Evolutionary conservation across 2,797 vertebrate species (phyloP).

Genomic region (Thripadectes ignobilis): DNA sequence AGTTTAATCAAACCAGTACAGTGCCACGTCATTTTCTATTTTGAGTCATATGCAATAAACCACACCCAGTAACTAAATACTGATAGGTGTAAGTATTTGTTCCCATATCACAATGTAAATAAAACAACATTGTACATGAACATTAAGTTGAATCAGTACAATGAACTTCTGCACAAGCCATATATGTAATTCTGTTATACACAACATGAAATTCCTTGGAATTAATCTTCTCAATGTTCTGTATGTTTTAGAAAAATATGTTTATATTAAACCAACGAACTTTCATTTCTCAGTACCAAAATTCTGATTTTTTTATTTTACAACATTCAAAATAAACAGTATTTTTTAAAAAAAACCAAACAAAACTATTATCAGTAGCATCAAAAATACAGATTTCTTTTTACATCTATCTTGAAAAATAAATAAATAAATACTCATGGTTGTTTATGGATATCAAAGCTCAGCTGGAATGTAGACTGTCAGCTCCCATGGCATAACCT

Average conservation of each 20-base stretch:
- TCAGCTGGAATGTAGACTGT: neutral
- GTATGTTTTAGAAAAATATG: neutral
- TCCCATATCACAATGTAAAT: neutral
- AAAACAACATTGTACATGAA: neutral
- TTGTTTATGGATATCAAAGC: neutral
- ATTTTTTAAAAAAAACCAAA: neutral
- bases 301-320: neutral
- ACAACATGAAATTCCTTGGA: neutral
- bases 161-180: accelerated
- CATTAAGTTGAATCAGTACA: neutral
- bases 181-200: neutral
- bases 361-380: neutral
- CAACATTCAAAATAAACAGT: neutral
- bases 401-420: neutral
- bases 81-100: neutral
- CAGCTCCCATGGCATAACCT: neutral
- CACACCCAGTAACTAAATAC: neutral
- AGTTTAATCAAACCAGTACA: neutral
- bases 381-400: neutral
- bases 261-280: neutral
- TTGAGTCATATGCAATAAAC: neutral
- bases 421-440: neutral
- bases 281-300: neutral
- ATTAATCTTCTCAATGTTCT: neutral
- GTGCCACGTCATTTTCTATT: neutral